Evolutionary conservation across 2,113 vertebrate species (phyloP).

Genomic region (Seriola quinqueradiata): DNA sequence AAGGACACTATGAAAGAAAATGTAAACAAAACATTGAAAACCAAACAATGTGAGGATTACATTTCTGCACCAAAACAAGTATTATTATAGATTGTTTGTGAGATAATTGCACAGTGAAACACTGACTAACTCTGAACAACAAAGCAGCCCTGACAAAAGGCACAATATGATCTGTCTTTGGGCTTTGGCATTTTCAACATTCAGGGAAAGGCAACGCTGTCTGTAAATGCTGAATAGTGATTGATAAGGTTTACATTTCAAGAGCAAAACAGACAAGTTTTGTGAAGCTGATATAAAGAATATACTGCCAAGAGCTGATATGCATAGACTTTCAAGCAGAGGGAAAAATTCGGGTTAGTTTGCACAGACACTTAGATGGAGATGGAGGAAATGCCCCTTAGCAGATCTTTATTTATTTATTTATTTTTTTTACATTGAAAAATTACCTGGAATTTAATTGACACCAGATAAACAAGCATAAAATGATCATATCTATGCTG

Average conservation of each 20-base stretch:
- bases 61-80: constrained; percentile 8
- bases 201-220: constrained; percentile 43
- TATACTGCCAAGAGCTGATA: constrained; percentile 8
- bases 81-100: constrained; percentile 30
- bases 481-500: neutral
- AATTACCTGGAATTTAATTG: neutral
- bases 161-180: constrained; percentile 32
- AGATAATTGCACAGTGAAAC: constrained; percentile 14
- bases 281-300: neutral
- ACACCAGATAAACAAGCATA: neutral
- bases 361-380: neutral
- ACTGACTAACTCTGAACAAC: neutral
- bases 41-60: neutral
- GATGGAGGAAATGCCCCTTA: neutral
- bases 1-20: neutral
- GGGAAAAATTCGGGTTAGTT: constrained; percentile 3
- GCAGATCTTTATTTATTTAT: neutral
- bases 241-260: constrained; percentile 1
- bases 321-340: constrained; percentile 64
- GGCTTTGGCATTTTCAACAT: constrained; percentile 61
- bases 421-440: constrained; percentile 3
- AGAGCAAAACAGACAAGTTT: neutral
- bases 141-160: constrained; percentile 29
- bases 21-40: constrained; percentile 14
- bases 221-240: constrained; percentile 11